Conservation (phyloP, 2,888 invertebrate species). For the Mythimna pallens region DNA sequence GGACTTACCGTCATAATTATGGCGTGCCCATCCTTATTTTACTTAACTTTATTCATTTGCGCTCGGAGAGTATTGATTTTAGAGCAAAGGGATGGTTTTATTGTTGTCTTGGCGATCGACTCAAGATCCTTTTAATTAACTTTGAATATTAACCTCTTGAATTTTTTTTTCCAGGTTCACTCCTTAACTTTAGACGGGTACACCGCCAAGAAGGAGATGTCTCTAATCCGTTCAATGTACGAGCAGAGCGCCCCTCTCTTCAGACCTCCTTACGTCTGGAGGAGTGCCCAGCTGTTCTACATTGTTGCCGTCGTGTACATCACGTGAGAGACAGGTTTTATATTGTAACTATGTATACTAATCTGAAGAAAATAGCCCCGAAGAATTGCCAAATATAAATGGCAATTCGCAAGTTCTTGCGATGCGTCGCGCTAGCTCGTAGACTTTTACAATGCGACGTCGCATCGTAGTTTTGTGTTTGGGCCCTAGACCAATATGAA, state of each 20-base stretch:
- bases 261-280: conserved; percentile 78
- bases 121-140: too few relatives aligned
- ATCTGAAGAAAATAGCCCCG: neutral
- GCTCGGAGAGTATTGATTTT: neutral
- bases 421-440: too few relatives aligned
- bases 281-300: conserved; percentile 83
- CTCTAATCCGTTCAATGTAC: conserved; percentile 76
- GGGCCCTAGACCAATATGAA: too few relatives aligned
- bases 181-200: conserved; percentile 74
- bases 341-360: conserved; percentile 52
- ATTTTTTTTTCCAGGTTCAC: conserved; percentile 73
- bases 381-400: too few relatives aligned
- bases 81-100: neutral
- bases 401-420: too few relatives aligned
- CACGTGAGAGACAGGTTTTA: conserved; percentile 82
- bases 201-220: conserved; percentile 69
- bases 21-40: too few relatives aligned
- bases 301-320: conserved; percentile 86
- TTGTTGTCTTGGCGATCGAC: too few relatives aligned
- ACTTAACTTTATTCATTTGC: neutral
- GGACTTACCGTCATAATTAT: too few relatives aligned
- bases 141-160: neutral
- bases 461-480: too few relatives aligned
- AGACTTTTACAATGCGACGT: too few relatives aligned
- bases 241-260: conserved; percentile 85